Base-by-base conservation (phyloP, 2,797 vertebrate species). In the Chaetophractus vellerosus region DNA sequence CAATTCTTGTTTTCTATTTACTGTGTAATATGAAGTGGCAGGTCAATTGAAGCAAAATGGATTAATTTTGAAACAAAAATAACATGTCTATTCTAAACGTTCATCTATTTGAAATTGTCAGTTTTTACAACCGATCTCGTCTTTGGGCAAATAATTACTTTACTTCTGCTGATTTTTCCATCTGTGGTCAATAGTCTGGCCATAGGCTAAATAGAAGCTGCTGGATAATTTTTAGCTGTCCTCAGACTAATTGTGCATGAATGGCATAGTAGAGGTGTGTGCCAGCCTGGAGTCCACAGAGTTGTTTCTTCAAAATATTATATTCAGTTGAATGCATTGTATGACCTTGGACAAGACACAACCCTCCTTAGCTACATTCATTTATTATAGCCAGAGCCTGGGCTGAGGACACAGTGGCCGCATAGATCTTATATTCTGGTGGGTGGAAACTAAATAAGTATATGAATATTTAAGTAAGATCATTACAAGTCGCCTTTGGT, bases 401-500 rank as follows among this genome's bases (percentile, higher is more conserved):
- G 71, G 36, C 21, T 63, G 48, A 90, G n/a, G 52, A 84, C 66
- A 68, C 4, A 68, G 21, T 33, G 9, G 28, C 50, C 69, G 55
- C 36, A 79, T 52, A 61, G 48, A 76, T 79, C 41, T 83, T 90
- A 36, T 10, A 21, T 76, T 88, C 48, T 24, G 59, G 7, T 12
- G 9, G 9, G 78, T 45, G 9, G 31, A 75, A 95, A 88, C 69
- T 74, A 68, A 81, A 79, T 71, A 38, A 48, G 75, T 23, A 45
- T 83, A 55, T 78, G n/a, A 55, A 85, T 90, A 90, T 92, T 82
- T 90, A 93, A 94, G 69, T 94, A 80, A 78, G 33, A 75, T 36
- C n/a, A 75, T 68, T 88, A 33, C 26, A 45, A 45, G 12, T 87
- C 72, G 26, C 61, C 23, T 28, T 33, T 19, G 18, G 18, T 66